Evolutionary conservation across 2,113 vertebrate genomes (phyloP).

Genomic region (Coryphaenoides rupestris): DNA sequence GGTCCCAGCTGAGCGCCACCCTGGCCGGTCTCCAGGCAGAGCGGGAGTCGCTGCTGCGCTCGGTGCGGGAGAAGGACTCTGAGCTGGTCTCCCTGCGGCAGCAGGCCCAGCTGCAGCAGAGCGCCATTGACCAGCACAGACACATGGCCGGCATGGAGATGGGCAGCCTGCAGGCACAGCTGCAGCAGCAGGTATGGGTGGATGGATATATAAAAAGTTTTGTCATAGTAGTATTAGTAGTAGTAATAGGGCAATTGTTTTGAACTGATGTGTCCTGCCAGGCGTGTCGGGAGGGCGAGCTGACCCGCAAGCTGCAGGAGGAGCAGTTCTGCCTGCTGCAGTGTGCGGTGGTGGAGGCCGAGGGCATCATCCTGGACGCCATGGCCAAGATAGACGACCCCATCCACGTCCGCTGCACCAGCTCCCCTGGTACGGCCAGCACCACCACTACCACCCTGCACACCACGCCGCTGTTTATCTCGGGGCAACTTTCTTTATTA

Average conservation of each 20-base stretch:
- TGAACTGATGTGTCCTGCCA: constrained; percentile 64
- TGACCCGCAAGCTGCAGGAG: constrained; percentile 63
- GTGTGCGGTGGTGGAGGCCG: constrained; percentile 71
- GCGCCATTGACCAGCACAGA: constrained; percentile 58
- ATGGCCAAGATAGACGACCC: constrained; percentile 84
- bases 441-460: too few species aligned
- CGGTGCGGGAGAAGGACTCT: constrained; percentile 53
- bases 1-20: constrained; percentile 60
- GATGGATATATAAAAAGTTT: not conserved
- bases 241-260: too few species aligned
- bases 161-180: constrained; percentile 58
- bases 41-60: constrained; percentile 55
- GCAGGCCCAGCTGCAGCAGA: constrained; percentile 68
- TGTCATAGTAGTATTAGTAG: too few species aligned
- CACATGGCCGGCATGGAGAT: constrained; percentile 63
- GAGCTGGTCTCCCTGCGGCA: constrained; percentile 64
- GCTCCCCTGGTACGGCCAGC: constrained; percentile 77
- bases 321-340: constrained; percentile 78
- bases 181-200: constrained; percentile 70
- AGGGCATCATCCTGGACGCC: constrained; percentile 82
- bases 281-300: constrained; percentile 50
- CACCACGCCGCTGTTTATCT: too few species aligned
- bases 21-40: constrained; percentile 74
- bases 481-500: too few species aligned
- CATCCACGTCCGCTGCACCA: constrained; percentile 76